Evolutionary conservation across 2,888 invertebrate genomes (phyloP).

Genomic region (Caenorhabditis sp.): DNA sequence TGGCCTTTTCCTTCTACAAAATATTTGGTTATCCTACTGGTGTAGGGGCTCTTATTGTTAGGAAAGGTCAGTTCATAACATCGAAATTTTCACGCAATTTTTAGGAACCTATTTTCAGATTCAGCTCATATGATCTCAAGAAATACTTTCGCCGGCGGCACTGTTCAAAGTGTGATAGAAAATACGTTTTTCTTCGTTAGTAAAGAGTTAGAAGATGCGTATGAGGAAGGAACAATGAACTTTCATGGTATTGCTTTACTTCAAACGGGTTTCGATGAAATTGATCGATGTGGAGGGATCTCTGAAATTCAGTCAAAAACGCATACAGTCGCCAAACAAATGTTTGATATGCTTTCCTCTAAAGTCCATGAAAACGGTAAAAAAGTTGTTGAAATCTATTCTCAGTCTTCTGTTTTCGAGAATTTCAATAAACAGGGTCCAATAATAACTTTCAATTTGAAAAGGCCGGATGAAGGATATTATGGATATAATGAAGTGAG

Average conservation of each 20-base stretch:
- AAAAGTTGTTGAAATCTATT: constrained; percentile 40
- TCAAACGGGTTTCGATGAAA: constrained; percentile 83
- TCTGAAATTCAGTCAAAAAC: constrained; percentile 42
- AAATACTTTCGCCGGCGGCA: constrained; percentile 91
- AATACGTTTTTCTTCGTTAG: constrained; percentile 3
- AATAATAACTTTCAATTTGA: constrained; percentile 87
- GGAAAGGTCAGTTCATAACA: constrained; percentile 73
- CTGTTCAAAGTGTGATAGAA: constrained; percentile 75
- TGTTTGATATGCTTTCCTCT: constrained; percentile 26
- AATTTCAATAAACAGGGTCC: constrained; percentile 79
- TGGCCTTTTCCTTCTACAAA: constrained; percentile 89
- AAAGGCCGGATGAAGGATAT: constrained; percentile 80
- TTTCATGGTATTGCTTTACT: constrained; percentile 85
- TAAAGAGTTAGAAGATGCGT: constrained; percentile 18
- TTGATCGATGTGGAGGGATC: constrained; percentile 77
- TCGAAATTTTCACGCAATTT: neutral
- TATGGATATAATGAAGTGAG: constrained; percentile 87
- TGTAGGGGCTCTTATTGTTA: constrained; percentile 79
- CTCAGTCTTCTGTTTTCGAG: constrained; percentile 10
- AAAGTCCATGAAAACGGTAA: constrained; percentile 43
- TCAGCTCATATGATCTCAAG: constrained; percentile 75
- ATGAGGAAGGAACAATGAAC: constrained; percentile 89
- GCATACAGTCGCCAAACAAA: constrained; percentile 9
- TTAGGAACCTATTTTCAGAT: constrained; percentile 48
- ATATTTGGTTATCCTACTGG: constrained; percentile 96